Conservation (phyloP, 2,888 invertebrate species). For the Cryptocephalus moraei region DNA sequence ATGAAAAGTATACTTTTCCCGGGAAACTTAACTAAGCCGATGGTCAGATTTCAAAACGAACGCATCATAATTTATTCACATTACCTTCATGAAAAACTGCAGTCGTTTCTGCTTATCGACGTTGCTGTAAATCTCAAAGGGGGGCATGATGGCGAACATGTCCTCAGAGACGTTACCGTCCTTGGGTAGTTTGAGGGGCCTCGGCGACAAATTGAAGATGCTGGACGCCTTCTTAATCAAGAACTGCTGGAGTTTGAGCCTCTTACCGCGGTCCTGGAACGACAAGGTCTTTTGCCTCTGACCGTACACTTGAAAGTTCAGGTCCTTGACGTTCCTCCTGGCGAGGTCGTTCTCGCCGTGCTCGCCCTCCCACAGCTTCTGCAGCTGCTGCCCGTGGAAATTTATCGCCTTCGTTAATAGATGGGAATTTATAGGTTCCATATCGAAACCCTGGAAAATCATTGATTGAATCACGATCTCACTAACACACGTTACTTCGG, state of each 20-base stretch:
- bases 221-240: constrained; percentile 74
- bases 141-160: constrained; percentile 73
- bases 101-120: constrained; percentile 68
- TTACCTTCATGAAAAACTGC: constrained; percentile 73
- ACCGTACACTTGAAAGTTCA: constrained; percentile 66
- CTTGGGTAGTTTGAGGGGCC: constrained; percentile 38
- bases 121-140: constrained; percentile 74
- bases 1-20: too few relatives aligned
- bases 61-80: background rate
- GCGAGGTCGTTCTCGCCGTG: constrained; percentile 65
- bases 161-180: constrained; percentile 46
- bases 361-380: constrained; percentile 81
- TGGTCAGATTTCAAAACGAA: too few relatives aligned
- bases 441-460: constrained; percentile 12
- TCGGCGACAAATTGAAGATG: constrained; percentile 52
- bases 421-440: constrained; percentile 45
- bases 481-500: too few relatives aligned
- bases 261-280: constrained; percentile 74
- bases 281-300: constrained; percentile 71
- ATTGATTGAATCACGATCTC: background rate
- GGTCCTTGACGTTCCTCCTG: constrained; percentile 48
- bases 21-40: too few relatives aligned
- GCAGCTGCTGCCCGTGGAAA: constrained; percentile 79
- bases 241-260: constrained; percentile 77
- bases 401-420: constrained; percentile 63